Evolutionary conservation across 2,113 vertebrate genomes (phyloP).

Genomic region (Clinocottus analis): DNA sequence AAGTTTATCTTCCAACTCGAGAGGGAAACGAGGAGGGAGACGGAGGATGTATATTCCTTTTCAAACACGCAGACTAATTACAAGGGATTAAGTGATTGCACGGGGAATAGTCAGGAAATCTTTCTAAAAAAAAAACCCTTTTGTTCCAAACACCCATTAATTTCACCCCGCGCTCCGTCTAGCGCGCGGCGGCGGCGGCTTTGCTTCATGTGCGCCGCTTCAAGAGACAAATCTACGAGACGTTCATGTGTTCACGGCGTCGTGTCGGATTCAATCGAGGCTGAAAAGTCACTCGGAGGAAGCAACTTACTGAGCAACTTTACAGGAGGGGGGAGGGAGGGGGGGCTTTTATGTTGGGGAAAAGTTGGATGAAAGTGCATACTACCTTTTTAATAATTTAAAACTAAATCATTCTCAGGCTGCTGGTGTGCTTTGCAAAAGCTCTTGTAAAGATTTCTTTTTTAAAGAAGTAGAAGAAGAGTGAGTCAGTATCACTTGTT

Average conservation of each 20-base stretch:
- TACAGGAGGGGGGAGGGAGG: conserved; percentile 23
- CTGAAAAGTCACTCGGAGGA: conserved; percentile 18
- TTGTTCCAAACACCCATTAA: conserved; percentile 71
- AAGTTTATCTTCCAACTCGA: conserved; percentile 47
- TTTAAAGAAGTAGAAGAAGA: conserved; percentile 13
- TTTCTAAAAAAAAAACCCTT: conserved; percentile 67
- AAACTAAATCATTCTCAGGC: conserved; percentile 28
- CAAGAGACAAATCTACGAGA: conserved; percentile 51
- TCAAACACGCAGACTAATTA: conserved; percentile 74
- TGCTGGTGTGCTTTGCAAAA: conserved; percentile 16
- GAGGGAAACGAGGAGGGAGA: conserved; percentile 37
- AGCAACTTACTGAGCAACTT: conserved; percentile 16
- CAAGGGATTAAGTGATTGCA: conserved; percentile 71
- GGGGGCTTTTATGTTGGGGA: conserved; percentile 16
- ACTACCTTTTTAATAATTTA: conserved; percentile 37
- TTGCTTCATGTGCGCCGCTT: conserved; percentile 38
- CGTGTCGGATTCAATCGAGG: conserved; percentile 22
- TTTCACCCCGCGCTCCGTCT: conserved; percentile 41
- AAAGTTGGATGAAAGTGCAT: conserved; percentile 39
- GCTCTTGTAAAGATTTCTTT: not conserved
- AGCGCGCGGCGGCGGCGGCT: conserved; percentile 34
- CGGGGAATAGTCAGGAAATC: conserved; percentile 69
- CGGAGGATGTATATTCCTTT: conserved; percentile 53
- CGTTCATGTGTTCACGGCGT: conserved; percentile 1
- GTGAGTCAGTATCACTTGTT: not conserved